Percentiles rank a stretch among this genome's conserved stretches.
These are phyloP conservation scores for Florisuga fusca DNA, from an alignment of 2,797 vertebrate genomes.

Conservation along the genomic window DNA sequence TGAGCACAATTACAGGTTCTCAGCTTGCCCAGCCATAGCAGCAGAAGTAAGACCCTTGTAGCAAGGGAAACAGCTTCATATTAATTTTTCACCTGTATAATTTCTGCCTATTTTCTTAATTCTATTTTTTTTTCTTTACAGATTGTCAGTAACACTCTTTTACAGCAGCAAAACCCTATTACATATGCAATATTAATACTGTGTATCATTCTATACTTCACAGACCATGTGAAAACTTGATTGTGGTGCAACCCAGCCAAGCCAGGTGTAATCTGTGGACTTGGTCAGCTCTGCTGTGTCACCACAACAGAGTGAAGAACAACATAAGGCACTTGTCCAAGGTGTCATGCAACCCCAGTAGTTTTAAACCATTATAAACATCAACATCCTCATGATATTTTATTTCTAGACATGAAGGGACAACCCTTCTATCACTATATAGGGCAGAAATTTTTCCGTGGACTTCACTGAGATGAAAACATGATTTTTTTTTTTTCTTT, in stretches of 20 bases:
- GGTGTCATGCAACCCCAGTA: not conserved
- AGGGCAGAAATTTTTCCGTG: not conserved
- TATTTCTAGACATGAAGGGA: not conserved
- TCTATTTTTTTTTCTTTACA: conserved; percentile 19
- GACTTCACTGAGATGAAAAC: not conserved
- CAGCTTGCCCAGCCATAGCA: conserved; percentile 15
- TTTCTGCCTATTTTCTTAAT: not conserved
- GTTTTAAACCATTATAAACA: not conserved
- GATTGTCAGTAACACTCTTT: not conserved
- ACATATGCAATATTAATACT: not conserved
- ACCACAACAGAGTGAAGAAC: not conserved
- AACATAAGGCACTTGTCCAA: not conserved
- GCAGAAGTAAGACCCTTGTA: not conserved
- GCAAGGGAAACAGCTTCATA: not conserved
- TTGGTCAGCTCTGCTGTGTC: not conserved
- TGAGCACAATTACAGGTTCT: conserved; percentile 57
- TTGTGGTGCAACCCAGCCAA: not conserved
- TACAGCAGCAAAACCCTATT: not conserved
- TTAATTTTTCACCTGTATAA: not conserved
- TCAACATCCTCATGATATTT: not conserved
- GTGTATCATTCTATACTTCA: not conserved
- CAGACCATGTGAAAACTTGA: not conserved
- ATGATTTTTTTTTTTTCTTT: not conserved
- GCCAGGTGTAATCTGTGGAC: not conserved
- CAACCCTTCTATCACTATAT: not conserved